Evolutionary conservation across 2,797 vertebrate species (phyloP).

Genomic region (Odontamblyopus rebecca): DNA sequence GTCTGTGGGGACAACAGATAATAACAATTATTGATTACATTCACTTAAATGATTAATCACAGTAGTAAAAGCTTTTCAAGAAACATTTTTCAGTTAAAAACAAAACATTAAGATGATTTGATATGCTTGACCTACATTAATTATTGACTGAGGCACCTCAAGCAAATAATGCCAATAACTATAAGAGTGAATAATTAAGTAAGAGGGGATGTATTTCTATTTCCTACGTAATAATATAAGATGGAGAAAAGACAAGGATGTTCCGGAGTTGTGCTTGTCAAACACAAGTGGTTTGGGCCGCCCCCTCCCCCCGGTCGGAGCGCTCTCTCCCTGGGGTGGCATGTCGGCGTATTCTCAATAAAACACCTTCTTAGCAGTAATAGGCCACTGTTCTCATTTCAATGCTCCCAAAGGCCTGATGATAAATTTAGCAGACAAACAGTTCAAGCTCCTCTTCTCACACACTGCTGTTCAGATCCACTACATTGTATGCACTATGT

Average conservation of each 20-base stretch:
- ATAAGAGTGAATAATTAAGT: conserved; percentile 74
- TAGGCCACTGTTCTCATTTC: conserved; percentile 91
- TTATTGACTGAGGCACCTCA: conserved; percentile 75
- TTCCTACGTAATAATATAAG: conserved; percentile 38
- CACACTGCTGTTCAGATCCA: conserved; percentile 70
- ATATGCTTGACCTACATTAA: conserved; percentile 71
- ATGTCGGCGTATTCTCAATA: conserved; percentile 86
- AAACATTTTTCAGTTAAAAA: conserved; percentile 68
- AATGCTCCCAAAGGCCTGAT: conserved; percentile 88
- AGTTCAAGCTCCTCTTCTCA: conserved; percentile 80
- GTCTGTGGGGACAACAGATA: neutral
- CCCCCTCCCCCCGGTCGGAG: conserved; percentile 55
- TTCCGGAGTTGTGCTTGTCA: conserved; percentile 28
- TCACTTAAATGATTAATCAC: neutral
- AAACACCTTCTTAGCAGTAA: conserved; percentile 94
- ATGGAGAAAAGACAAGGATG: conserved; percentile 47
- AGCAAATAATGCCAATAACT: conserved; percentile 74
- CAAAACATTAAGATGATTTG: conserved; percentile 53
- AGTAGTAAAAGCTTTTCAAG: conserved; percentile 42
- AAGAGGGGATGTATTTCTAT: conserved; percentile 61
- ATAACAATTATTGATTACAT: neutral
- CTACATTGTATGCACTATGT: conserved; percentile 59
- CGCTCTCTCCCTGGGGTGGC: conserved; percentile 80
- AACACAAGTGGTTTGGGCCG: conserved; percentile 61
- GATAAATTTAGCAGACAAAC: conserved; percentile 89